Base-by-base conservation (phyloP, 1,140 invertebrate genomes). In the Cydia amplana region DNA sequence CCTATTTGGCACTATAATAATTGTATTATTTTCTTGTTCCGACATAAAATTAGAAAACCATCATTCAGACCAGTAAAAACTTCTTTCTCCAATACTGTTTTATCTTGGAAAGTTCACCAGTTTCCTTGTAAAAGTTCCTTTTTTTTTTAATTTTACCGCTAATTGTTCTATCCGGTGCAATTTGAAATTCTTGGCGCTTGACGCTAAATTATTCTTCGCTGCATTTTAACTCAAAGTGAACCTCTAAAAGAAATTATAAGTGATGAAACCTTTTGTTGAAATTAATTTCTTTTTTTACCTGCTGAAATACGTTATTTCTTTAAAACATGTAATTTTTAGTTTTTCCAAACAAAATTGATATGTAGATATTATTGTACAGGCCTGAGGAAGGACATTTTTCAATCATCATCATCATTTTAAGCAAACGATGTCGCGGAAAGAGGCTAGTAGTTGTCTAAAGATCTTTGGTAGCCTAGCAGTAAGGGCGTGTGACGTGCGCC, bases 181-280 rank as follows among this genome's bases (percentile, higher is more conserved):
- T 60, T 60, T 60, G 20, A 60, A 23, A 60, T 60, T 60, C 55
- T 60, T 60, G 20, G 55, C 55, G 55, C 20, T 60, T 60, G 7
- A 18, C 1, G 55, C n/a, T 7, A 12, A 23, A 60, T 60, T 60
- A 60, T 23, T 60, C 55, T 60, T 60, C 12, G 55, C 55, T 23
- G 20, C 55, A 60, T 7, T 23, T 55, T 60, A 23, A 60, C 55
- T 23, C 55, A 60, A 60, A 60, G 55, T 60, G 55, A 60, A 60
- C 55, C 55, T 23, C 55, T 60, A 60, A 60, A 60, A 60, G 55
- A 60, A 60, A 60, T 60, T 60, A 60, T 60, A 60, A 60, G 55
- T 60, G 55, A 60, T 60, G 55, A 60, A 23, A 23, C 55, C 18
- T 60, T 23, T 20, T 60, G 20, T 23, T 23, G 18, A 55, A 60